phyloP scores from a whole-genome alignment of 2,797 vertebrate genomes.

The Pristis pectinata region DNA sequence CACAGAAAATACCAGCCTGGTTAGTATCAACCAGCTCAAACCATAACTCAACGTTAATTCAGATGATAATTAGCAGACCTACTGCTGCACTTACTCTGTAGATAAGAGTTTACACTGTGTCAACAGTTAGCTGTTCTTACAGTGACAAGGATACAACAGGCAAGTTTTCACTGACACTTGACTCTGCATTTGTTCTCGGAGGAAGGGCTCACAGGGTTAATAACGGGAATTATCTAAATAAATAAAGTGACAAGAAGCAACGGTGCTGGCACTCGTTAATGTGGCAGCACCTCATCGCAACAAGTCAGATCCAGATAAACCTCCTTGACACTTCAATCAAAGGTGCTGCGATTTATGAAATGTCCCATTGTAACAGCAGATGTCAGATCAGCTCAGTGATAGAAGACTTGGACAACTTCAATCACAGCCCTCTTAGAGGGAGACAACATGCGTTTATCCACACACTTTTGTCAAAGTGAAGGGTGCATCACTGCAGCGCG shows the following conservation, averaged over 20 bases:
- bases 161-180: not conserved
- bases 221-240: not conserved
- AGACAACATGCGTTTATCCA: not conserved
- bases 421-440: not conserved
- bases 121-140: not conserved
- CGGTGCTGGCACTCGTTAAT: not conserved
- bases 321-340: slow-evolving; percentile 16
- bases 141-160: not conserved
- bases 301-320: slow-evolving; percentile 15
- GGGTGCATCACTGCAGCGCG: not conserved
- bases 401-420: not conserved
- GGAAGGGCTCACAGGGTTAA: not conserved
- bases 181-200: not conserved
- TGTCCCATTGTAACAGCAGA: not conserved
- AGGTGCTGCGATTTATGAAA: slow-evolving; percentile 10
- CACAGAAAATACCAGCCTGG: not conserved
- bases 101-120: slow-evolving; percentile 7
- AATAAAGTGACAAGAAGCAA: slow-evolving; percentile 31
- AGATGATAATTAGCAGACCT: slow-evolving; percentile 22
- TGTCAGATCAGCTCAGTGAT: not conserved
- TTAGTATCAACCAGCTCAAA: not conserved
- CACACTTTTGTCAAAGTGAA: not conserved
- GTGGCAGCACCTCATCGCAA: slow-evolving; percentile 16
- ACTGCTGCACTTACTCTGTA: not conserved
- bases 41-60: not conserved